A percentile compares a stretch with the other conserved stretches of the same genome.
Conservation (phyloP, 2,888 invertebrate species). For the Eupithecia pulchellata region DNA sequence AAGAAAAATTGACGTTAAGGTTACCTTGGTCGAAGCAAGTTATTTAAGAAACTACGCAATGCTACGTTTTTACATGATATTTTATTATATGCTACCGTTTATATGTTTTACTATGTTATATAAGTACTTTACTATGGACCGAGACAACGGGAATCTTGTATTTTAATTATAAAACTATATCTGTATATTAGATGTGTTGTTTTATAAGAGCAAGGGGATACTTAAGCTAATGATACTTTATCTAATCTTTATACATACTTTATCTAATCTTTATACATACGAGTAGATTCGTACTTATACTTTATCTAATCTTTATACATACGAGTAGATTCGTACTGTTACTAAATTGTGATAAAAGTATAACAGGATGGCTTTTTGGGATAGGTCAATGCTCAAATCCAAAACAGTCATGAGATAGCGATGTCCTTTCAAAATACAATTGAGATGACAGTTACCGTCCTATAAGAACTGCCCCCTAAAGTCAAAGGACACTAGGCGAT, state of each 20-base stretch:
- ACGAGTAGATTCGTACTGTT: neutral
- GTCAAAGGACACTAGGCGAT: no score
- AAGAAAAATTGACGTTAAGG: neutral
- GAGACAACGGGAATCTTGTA: slow-evolving; percentile 27
- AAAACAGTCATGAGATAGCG: no score
- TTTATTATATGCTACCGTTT: slow-evolving; percentile 10
- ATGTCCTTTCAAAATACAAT: no score
- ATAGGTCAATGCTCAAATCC: no score
- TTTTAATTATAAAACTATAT: slow-evolving; percentile 13
- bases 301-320: neutral
- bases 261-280: neutral
- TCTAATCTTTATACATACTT: neutral
- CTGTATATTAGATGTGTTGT: neutral
- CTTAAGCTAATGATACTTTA: neutral
- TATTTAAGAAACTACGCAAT: slow-evolving; percentile 19
- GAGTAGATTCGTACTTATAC: neutral
- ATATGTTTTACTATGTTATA: no score
- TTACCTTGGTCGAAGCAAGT: slow-evolving; percentile 19
- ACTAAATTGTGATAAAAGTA: no score
- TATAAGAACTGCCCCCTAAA: no score
- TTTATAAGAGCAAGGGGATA: neutral
- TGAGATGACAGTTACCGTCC: no score
- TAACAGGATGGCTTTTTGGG: neutral
- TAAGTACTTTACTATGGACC: slow-evolving; percentile 20
- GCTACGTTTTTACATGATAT: slow-evolving; percentile 21